Evolutionary conservation across 2,113 vertebrate genomes (phyloP).

Genomic region (Pygoscelis adeliae): DNA sequence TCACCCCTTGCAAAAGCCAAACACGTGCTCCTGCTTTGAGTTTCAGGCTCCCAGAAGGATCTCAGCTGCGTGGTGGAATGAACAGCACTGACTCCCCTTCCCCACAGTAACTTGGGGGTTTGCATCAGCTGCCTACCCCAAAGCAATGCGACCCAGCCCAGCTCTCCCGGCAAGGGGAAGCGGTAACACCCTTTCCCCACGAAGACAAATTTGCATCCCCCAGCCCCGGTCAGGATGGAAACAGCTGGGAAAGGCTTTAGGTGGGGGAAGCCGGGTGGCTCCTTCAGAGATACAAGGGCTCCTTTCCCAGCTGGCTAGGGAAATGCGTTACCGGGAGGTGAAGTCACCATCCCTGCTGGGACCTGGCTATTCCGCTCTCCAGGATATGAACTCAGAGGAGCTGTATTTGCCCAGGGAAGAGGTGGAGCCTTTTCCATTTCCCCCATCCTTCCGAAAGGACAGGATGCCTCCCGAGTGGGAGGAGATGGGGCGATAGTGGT

Average conservation of each 20-base stretch:
- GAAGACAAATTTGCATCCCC: background rate
- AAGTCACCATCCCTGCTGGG: constrained; percentile 69
- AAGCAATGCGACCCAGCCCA: background rate
- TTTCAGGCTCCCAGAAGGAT: background rate
- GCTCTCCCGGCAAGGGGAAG: background rate
- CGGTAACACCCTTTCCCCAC: background rate
- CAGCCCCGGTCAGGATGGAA: background rate
- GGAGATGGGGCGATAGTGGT: constrained; percentile 39
- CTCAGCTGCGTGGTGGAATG: background rate
- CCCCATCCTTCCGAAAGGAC: constrained; percentile 73
- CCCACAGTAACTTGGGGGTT: background rate
- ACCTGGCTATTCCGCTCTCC: constrained; percentile 55
- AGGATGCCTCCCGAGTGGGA: constrained; percentile 51
- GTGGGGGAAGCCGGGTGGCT: background rate
- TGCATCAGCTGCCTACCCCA: background rate
- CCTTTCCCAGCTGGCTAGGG: constrained; percentile 59
- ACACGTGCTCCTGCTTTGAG: background rate
- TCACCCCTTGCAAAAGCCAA: background rate
- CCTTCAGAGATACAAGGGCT: constrained; percentile 36
- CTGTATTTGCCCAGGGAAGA: constrained; percentile 70
- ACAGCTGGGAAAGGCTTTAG: constrained; percentile 33
- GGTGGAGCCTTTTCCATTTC: constrained; percentile 72
- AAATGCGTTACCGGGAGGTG: constrained; percentile 60
- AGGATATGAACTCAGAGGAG: constrained; percentile 71
- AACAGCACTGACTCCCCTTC: accelerated